Conservation (phyloP, 2,888 invertebrate genomes). For the Dorcus hopei region DNA sequence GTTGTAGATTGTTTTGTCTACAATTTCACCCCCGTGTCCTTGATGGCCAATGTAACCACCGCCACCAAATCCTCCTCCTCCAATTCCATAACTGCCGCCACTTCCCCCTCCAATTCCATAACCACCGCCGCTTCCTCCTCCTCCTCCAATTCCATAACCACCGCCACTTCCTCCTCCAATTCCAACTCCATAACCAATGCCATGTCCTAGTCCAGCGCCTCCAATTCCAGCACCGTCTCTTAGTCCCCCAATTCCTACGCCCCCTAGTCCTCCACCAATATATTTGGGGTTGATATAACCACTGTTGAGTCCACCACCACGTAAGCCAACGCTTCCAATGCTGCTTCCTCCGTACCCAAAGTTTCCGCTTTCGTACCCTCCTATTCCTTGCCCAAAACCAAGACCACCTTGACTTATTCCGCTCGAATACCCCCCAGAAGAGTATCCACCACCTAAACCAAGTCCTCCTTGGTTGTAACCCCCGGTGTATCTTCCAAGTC, state of each 20-base stretch:
- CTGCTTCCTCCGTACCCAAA: slow-evolving; percentile 7
- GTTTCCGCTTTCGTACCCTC: neutral
- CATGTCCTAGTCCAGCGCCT: slow-evolving; percentile 10
- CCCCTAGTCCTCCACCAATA: slow-evolving; percentile 19
- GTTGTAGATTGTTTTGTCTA: slow-evolving; percentile 58
- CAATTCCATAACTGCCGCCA: slow-evolving; percentile 10
- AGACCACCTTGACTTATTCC: slow-evolving; percentile 11
- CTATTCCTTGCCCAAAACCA: slow-evolving; percentile 8
- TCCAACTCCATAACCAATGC: neutral
- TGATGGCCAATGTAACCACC: slow-evolving; percentile 1
- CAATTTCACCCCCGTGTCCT: slow-evolving; percentile 42
- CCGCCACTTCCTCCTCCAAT: slow-evolving; percentile 28
- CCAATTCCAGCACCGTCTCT: slow-evolving; percentile 19
- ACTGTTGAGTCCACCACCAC: slow-evolving; percentile 44
- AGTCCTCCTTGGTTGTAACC: slow-evolving; percentile 31
- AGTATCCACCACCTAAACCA: slow-evolving; percentile 20
- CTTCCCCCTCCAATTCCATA: slow-evolving; percentile 30
- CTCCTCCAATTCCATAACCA: slow-evolving; percentile 29
- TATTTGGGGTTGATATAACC: neutral
- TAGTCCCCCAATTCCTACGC: slow-evolving; percentile 25
- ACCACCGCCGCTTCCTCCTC: slow-evolving; percentile 1
- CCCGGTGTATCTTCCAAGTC: slow-evolving; percentile 9
- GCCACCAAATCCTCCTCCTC: neutral
- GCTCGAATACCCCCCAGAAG: slow-evolving; percentile 18
- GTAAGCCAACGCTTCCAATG: slow-evolving; percentile 27